Percentiles rank a stretch among this genome's conserved stretches.
phyloP scores from a whole-genome alignment of 30 jellyfish, hydroid and myxozoan species.

The Hydractinia symbiolongicarpus region DNA sequence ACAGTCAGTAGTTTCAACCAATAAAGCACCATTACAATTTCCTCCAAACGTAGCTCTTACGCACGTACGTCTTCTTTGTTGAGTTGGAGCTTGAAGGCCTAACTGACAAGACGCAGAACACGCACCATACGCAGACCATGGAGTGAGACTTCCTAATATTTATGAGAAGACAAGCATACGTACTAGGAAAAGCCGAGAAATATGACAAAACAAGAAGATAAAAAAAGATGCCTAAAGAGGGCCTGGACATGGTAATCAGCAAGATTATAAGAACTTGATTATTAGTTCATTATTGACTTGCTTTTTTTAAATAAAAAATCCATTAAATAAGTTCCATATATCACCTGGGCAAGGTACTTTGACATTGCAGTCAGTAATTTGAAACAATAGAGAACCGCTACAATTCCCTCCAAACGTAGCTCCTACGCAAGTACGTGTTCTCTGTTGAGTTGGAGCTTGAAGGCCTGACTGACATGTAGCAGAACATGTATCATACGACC shows the following conservation, averaged over 20 bases:
- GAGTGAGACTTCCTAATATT: neutral
- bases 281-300: too few species aligned
- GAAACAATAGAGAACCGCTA: neutral
- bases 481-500: neutral
- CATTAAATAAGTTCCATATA: too few species aligned
- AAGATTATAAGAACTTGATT: too few species aligned
- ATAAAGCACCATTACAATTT: constrained; percentile 3
- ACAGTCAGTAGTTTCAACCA: neutral
- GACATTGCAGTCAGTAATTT: neutral
- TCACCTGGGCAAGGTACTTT: constrained; percentile 10
- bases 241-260: too few species aligned
- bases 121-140: constrained; percentile 20
- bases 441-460: neutral
- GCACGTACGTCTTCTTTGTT: neutral
- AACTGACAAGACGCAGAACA: constrained; percentile 13
- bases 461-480: constrained; percentile 6
- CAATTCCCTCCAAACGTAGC: constrained; percentile 20
- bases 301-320: too few species aligned
- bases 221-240: too few species aligned
- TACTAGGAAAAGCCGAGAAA: too few species aligned
- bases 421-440: constrained; percentile 19
- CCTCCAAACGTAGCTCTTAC: constrained; percentile 4
- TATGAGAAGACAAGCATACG: too few species aligned
- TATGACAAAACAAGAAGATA: too few species aligned
- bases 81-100: constrained; percentile 12